Evolutionary conservation across 1,140 invertebrate species (phyloP), one percentile per base, ranked within the genome.

Genomic region (Triops cancriformis): DNA sequence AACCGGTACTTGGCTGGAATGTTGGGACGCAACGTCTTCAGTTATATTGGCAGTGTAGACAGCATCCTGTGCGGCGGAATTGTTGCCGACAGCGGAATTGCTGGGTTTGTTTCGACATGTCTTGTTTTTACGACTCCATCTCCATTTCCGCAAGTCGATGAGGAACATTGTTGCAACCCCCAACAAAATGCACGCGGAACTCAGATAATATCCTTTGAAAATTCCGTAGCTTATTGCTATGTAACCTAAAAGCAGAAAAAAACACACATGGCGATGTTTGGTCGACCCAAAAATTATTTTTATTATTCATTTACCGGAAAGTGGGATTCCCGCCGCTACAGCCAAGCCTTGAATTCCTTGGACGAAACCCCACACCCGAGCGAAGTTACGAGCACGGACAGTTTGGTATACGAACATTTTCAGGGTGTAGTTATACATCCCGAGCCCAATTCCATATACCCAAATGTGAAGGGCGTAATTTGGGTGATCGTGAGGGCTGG

Each of bases 391-490:
- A 0, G 93, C 92, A 51, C 93, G 85, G 10, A 95, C 93, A 80
- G 92, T 87, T 83, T 95, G 93, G 82, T 94, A 94, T 0, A 92
- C 93, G 85, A 94, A 94, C 90, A 95, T 93, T 84, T 95, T 95
- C 31, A 95, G 86, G 14, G 92, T 92, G 82, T 95, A 95, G 82
- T 93, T 91, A 85, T 94, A 94, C 10, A 92, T 93, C 27, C 91
- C 91, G 11, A 82, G 73, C 10, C 81, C 73, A 83, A 83, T 75
- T 1, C 84, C 85, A 80, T 94, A 95, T 77, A 93, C 89, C 91
- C 92, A 94, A 0, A 90, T 90, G 82, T 94, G 94, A 86, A 94
- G 88, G 0, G 94, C 90, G 79, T 93, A 92, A 79, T 64, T 64
- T 14, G 51, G n/a, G 1, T 64, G 9, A 5, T 64, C 51, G 23